phyloP scores from a whole-genome alignment of 2,888 invertebrate genomes.

The Platycnemis pennipes region DNA sequence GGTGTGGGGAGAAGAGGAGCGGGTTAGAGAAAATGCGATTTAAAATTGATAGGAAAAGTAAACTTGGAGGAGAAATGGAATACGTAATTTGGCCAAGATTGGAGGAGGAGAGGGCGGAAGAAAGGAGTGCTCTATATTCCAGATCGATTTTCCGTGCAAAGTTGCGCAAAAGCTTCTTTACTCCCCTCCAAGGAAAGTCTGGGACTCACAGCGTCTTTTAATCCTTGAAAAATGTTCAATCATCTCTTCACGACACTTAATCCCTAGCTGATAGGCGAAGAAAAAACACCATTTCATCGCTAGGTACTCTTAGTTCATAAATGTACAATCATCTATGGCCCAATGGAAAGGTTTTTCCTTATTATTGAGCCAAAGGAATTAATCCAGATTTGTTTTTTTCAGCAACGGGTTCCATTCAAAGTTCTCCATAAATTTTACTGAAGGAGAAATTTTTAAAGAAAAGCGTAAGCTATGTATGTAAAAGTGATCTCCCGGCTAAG shows the following conservation, averaged over 20 bases:
- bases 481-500: too few species aligned
- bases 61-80: slow-evolving; percentile 59
- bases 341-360: too few species aligned
- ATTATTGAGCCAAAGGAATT: too few species aligned
- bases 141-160: slow-evolving; percentile 35
- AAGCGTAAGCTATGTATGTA: too few species aligned
- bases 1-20: background rate
- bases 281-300: background rate
- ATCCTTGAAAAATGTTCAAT: background rate
- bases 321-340: background rate
- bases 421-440: too few species aligned
- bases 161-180: background rate
- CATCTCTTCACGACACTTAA: background rate
- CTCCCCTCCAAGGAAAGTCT: background rate
- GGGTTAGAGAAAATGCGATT: slow-evolving; percentile 18
- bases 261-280: background rate
- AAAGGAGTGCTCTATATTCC: slow-evolving; percentile 27
- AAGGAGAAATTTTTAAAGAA: too few species aligned
- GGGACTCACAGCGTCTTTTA: background rate
- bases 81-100: slow-evolving; percentile 56
- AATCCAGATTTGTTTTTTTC: too few species aligned
- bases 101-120: background rate
- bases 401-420: too few species aligned
- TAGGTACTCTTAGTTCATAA: background rate
- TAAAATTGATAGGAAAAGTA: slow-evolving; percentile 61